phyloP scores from a whole-genome alignment of 2,888 invertebrate genomes.

The Polyommatus icarus region DNA sequence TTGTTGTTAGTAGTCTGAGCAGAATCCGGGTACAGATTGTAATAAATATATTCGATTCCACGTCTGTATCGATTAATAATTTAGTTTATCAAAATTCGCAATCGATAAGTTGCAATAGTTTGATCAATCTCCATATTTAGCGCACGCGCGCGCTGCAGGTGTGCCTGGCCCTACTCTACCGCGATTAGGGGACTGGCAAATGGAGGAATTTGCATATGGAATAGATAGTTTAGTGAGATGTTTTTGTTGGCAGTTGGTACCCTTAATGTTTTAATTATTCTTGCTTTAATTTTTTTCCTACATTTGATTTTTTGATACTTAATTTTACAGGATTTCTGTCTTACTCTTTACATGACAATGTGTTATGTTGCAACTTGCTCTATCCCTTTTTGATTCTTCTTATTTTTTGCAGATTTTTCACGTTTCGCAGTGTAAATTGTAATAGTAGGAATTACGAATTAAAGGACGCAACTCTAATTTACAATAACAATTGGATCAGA shows the following conservation, averaged over 20 bases:
- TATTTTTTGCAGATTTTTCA: no score
- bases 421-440: no score
- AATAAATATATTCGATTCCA: constrained; percentile 9
- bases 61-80: constrained; percentile 37
- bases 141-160: constrained; percentile 41
- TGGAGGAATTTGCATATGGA: constrained; percentile 5
- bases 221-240: background rate
- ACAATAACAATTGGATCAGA: background rate
- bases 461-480: background rate
- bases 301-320: no score
- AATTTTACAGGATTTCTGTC: no score
- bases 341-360: no score
- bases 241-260: background rate
- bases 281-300: no score
- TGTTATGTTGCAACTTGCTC: no score
- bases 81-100: constrained; percentile 39
- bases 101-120: constrained; percentile 45
- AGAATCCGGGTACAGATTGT: background rate
- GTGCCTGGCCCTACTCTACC: constrained; percentile 24
- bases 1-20: background rate
- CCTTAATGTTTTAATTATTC: background rate
- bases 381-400: no score
- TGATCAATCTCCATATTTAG: constrained; percentile 49
- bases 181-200: background rate
- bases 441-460: background rate